These are phyloP conservation scores for Dromius quadrimaculatus DNA, from an alignment of 2,888 invertebrate species.

Conservation along the genomic window DNA sequence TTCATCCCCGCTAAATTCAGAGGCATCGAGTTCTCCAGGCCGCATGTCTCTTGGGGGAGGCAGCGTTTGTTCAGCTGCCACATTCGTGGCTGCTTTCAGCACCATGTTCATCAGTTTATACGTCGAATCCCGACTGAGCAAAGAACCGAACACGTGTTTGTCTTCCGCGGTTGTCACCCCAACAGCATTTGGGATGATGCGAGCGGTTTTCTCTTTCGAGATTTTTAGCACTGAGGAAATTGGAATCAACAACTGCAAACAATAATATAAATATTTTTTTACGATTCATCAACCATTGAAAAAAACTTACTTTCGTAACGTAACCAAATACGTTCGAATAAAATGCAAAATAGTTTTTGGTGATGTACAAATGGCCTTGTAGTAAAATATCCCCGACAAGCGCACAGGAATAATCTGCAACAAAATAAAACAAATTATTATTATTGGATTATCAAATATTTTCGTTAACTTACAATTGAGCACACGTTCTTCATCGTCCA, in stretches of 20 bases:
- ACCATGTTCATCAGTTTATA: conserved; percentile 89
- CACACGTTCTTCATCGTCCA: conserved; percentile 85
- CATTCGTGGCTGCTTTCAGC: conserved; percentile 76
- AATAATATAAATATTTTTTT: too few relatives aligned
- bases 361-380: conserved; percentile 94
- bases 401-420: conserved; percentile 91
- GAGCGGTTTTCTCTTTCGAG: conserved; percentile 92
- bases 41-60: conserved; percentile 51
- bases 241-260: conserved; percentile 86
- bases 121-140: conserved; percentile 89
- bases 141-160: conserved; percentile 87
- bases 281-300: too few relatives aligned
- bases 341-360: conserved; percentile 95
- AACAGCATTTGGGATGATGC: conserved; percentile 95
- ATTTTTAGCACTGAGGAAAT: conserved; percentile 87
- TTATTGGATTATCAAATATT: too few relatives aligned
- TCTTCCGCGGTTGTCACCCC: conserved; percentile 88
- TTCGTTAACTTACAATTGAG: conserved; percentile 82
- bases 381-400: conserved; percentile 91
- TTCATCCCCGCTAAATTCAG: conserved; percentile 70
- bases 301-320: conserved; percentile 83
- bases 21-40: conserved; percentile 65
- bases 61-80: conserved; percentile 61
- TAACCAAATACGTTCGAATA: conserved; percentile 96
- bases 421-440: background rate